Evolutionary conservation across 2,797 vertebrate genomes (phyloP).

Genomic region (Cercopithecus neglectus): DNA sequence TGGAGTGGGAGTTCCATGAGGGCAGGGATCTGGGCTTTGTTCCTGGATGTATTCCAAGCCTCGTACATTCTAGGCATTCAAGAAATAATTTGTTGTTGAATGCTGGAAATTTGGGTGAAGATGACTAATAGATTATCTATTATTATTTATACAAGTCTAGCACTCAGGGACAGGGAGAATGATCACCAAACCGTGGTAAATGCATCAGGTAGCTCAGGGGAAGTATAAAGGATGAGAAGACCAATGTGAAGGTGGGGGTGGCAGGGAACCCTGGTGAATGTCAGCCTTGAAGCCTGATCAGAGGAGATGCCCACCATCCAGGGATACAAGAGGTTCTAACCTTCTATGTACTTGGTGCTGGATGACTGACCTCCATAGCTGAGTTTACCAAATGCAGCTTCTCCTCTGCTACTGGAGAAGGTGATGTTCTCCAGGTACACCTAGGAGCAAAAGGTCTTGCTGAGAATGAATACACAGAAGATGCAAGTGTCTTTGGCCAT

Average conservation of each 20-base stretch:
- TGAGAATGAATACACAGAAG: accelerated
- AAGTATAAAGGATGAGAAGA: background rate
- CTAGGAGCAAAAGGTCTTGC: background rate
- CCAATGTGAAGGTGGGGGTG: background rate
- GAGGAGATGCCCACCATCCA: background rate
- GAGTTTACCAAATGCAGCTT: background rate
- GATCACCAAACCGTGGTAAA: background rate
- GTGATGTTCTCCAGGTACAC: background rate
- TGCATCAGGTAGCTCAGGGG: background rate
- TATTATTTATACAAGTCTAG: background rate
- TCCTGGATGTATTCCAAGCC: background rate
- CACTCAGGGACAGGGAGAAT: background rate
- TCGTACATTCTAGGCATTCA: background rate
- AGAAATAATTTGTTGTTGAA: background rate
- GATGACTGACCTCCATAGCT: background rate
- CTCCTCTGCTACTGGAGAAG: background rate
- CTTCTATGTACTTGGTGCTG: background rate
- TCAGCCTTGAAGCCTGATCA: background rate
- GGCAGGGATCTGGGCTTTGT: background rate
- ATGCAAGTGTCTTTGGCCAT: accelerated
- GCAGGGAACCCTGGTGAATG: background rate
- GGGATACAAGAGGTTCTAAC: background rate
- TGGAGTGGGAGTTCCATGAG: background rate
- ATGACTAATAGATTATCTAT: background rate
- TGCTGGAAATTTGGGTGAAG: background rate